Base-by-base conservation (phyloP, 2,888 invertebrate genomes). In the Lissocephala sabroskyi region DNA sequence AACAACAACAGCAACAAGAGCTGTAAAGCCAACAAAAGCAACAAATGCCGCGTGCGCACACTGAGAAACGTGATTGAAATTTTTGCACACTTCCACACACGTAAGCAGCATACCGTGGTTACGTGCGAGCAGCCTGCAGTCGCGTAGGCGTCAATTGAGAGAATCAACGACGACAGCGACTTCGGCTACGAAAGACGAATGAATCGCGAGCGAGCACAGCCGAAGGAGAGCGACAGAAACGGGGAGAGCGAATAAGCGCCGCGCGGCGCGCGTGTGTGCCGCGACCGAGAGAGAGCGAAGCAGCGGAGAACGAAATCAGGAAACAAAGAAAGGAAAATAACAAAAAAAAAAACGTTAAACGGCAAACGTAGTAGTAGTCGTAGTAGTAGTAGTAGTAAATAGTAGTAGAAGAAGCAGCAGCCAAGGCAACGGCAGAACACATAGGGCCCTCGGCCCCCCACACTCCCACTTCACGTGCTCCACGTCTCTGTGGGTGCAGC, bases 31-130 rank as follows among this genome's bases (percentile, higher is more conserved):
- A 14, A 36, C 36, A 36, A 36, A 4, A 16, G n/a, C 40, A 41
- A 13, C 28, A 41, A 33, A 29, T 41, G 57, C 50, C 56, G 65
- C 52, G 65, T 32, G 41, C 32, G 14, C 14, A 17, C 17, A 16
- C 10, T 33, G 53, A 53, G 57, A 73, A 71, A 75, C 68, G 75
- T 75, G 75, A 75, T 67, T 75, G 73, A 70, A 75, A 76, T 68
- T 67, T 73, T 65, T 75, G 59, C 76, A 70, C 71, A 68, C 75
- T 74, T 74, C 70, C 67, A 70, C 71, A 57, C 62, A 63, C 62
- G n/a, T n/a, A 52, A 63, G 49, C 59, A 64, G 59, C 33, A 33
- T 2, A 23, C 23, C 3, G 23, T 5, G 7, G 4, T 23, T 55
- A 64, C 64, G 61, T 62, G n/a, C 59, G 63, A 64, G 59, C 33